phyloP scores from a whole-genome alignment of 2,888 invertebrate genomes.

The Macropis europaea region DNA sequence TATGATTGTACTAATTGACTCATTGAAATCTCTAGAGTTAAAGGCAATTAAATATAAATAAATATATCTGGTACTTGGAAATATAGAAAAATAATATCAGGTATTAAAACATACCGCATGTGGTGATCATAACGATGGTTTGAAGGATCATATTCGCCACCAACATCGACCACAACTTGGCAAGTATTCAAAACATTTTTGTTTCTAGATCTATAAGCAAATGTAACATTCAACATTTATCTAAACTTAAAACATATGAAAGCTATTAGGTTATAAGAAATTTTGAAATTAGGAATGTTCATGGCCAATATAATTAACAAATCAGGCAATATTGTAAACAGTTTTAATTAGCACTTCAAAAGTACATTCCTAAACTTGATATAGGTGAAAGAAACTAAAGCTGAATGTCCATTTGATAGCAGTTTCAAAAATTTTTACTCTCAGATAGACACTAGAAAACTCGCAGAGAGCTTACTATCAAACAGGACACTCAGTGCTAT shows the following conservation, averaged over 20 bases:
- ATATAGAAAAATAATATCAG: not conserved
- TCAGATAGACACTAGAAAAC: no score
- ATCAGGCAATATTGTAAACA: no score
- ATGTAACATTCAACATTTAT: not conserved
- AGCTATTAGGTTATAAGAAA: no score
- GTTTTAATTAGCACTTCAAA: no score
- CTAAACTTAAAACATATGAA: not conserved
- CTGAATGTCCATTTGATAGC: no score
- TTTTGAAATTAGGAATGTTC: no score
- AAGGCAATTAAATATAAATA: not conserved
- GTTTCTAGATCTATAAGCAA: conserved; percentile 81
- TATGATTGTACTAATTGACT: conserved; percentile 64
- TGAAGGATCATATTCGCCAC: conserved; percentile 89
- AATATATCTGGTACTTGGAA: not conserved
- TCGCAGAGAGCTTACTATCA: no score
- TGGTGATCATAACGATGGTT: conserved; percentile 95
- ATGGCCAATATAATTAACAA: no score
- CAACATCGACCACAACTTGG: conserved; percentile 98
- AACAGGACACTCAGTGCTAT: no score
- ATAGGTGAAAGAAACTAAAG: no score
- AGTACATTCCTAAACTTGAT: no score
- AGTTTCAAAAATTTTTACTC: no score
- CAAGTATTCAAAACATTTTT: conserved; percentile 85
- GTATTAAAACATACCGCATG: conserved; percentile 82
- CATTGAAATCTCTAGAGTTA: conserved; percentile 25